Evolutionary conservation across 53 echinoderm and acorn worm genomes (phyloP).

Genomic region (Mesocentrotus franciscanus): DNA sequence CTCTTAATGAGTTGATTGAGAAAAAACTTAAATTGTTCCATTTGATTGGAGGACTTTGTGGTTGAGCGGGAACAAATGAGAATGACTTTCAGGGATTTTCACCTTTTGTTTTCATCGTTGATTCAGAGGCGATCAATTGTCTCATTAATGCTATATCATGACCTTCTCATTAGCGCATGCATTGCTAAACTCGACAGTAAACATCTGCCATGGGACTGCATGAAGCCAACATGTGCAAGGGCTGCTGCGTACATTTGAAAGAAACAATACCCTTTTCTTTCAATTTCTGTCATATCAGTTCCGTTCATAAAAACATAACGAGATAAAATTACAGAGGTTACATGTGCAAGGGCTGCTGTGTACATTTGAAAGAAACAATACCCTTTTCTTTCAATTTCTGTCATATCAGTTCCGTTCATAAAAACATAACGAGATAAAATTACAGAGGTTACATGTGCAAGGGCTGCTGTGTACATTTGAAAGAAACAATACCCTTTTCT

Average conservation of each 20-base stretch:
- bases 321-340: too few relatives aligned
- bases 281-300: too few relatives aligned
- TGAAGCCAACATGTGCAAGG: neutral
- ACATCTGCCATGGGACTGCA: neutral
- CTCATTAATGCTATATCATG: neutral
- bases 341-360: too few relatives aligned
- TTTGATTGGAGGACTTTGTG: neutral
- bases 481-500: too few relatives aligned
- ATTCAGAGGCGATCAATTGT: neutral
- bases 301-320: too few relatives aligned
- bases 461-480: neutral
- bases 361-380: too few relatives aligned
- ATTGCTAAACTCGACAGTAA: neutral
- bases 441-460: too few relatives aligned
- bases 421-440: too few relatives aligned
- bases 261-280: too few relatives aligned
- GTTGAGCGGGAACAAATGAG: neutral
- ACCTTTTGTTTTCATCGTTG: neutral
- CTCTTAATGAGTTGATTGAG: conserved; percentile 5
- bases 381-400: too few relatives aligned
- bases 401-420: too few relatives aligned
- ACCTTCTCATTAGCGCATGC: neutral
- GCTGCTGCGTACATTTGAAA: neutral
- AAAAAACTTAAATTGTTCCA: neutral
- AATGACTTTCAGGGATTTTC: neutral